phyloP scores from a whole-genome alignment of 2,797 vertebrate species.

The Gymnocypris eckloni region DNA sequence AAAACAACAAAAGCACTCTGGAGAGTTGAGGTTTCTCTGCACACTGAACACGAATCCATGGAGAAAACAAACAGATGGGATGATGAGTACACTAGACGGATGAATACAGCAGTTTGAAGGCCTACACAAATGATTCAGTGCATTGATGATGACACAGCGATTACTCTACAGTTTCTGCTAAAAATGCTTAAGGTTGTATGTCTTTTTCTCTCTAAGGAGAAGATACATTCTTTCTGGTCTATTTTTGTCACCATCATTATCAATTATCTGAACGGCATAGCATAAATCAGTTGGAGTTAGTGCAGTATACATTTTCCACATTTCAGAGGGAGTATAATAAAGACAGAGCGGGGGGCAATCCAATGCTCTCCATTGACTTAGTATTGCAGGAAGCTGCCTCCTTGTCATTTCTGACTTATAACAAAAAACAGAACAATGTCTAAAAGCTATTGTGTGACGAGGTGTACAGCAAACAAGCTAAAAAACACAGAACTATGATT shows the following conservation, averaged over 20 bases:
- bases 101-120: slow-evolving; percentile 1
- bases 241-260: slow-evolving; percentile 16
- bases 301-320: neutral
- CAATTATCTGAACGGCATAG: neutral
- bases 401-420: no score
- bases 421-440: no score
- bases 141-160: neutral
- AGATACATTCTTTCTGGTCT: slow-evolving; percentile 32
- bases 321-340: neutral
- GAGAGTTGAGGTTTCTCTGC: slow-evolving; percentile 32
- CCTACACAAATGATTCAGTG: neutral
- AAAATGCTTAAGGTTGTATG: neutral
- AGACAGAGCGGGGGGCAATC: neutral
- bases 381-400: no score
- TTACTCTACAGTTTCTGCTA: neutral
- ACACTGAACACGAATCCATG: slow-evolving; percentile 8
- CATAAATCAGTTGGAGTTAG: neutral
- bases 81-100: slow-evolving; percentile 1
- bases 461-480: no score
- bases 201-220: slow-evolving; percentile 20
- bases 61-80: slow-evolving; percentile 23
- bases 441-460: no score
- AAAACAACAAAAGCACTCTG: slow-evolving; percentile 20
- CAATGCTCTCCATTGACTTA: no score
- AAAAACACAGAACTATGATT: no score